Evolutionary conservation across 2,888 invertebrate species (phyloP).

Genomic region (Scaptomyza tumidula): DNA sequence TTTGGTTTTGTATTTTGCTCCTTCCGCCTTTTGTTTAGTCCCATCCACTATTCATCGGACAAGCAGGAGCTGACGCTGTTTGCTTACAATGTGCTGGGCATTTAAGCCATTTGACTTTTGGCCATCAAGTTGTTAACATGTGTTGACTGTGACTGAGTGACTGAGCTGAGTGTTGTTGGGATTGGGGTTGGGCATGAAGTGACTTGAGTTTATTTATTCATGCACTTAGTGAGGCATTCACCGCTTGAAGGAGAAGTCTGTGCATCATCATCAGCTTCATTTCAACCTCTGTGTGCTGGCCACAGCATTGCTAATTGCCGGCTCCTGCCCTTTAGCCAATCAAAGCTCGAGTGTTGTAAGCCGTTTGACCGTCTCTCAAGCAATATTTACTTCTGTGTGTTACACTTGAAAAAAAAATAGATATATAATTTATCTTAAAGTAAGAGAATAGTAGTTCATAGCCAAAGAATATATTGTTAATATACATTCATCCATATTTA

Average conservation of each 20-base stretch:
- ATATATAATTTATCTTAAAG: too few species aligned
- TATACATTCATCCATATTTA: too few species aligned
- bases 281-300: conserved; percentile 37
- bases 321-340: conserved; percentile 57
- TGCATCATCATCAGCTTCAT: conserved; percentile 45
- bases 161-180: conserved; percentile 5
- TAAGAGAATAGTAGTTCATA: too few species aligned
- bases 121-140: conserved; percentile 79
- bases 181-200: conserved; percentile 41
- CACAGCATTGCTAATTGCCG: conserved; percentile 69
- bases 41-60: neutral
- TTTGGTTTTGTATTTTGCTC: neutral
- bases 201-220: conserved; percentile 75
- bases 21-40: neutral
- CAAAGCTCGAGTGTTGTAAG: conserved; percentile 65
- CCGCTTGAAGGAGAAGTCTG: conserved; percentile 35
- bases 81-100: conserved; percentile 74
- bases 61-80: conserved; percentile 45
- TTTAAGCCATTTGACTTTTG: conserved; percentile 77
- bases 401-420: neutral
- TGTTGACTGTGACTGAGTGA: conserved; percentile 57
- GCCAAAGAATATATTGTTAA: too few species aligned
- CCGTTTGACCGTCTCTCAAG: conserved; percentile 24
- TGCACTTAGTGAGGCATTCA: conserved; percentile 77
- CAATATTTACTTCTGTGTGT: conserved; percentile 39